These are phyloP conservation scores for Varecia variegata DNA, from an alignment of 2,797 vertebrate genomes.

Conservation along the genomic window DNA sequence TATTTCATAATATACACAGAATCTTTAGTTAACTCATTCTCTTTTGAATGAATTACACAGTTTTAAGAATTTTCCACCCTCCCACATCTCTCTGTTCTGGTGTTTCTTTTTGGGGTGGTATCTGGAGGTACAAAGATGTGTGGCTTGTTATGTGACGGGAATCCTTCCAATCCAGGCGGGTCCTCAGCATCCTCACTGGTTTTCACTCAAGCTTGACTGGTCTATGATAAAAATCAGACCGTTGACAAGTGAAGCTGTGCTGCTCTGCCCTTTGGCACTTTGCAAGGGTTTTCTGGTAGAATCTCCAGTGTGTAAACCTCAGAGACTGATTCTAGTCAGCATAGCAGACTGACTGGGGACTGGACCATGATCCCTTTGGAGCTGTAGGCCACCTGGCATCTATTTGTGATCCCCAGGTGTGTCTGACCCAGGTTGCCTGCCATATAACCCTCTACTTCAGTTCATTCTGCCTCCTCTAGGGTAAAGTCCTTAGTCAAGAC, in stretches of 20 bases:
- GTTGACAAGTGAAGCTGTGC: not conserved
- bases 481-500: not conserved
- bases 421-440: not conserved
- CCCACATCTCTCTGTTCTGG: fast-evolving
- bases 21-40: not conserved
- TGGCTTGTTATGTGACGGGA: not conserved
- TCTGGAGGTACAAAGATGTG: not conserved
- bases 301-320: not conserved
- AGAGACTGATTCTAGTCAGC: not conserved
- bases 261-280: not conserved
- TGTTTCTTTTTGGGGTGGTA: not conserved
- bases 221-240: not conserved
- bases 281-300: not conserved
- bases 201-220: not conserved
- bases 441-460: not conserved
- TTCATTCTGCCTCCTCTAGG: not conserved
- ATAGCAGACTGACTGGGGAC: not conserved
- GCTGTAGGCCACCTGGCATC: not conserved
- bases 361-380: not conserved
- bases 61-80: not conserved
- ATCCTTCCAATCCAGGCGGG: not conserved
- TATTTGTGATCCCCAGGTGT: not conserved
- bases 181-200: not conserved
- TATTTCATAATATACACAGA: not conserved
- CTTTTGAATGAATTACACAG: not conserved